Base-by-base conservation (phyloP, 2,113 vertebrate genomes). In the Eleginops maclovinus region DNA sequence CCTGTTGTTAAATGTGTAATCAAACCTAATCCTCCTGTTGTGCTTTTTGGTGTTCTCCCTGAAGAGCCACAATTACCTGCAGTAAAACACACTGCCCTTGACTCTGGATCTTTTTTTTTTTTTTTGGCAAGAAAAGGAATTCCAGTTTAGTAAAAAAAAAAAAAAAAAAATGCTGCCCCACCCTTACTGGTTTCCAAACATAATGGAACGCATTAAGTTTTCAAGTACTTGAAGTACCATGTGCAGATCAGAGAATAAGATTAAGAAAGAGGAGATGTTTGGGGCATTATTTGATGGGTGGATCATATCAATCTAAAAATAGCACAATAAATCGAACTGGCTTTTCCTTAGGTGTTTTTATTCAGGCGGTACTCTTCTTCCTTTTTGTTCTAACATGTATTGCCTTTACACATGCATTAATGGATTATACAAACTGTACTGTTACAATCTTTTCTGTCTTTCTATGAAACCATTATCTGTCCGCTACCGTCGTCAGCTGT, bases 1-100 rank as follows among this genome's bases (percentile, higher is more conserved):
- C 82, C 81, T 85, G 72, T 87, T 91, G 85, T 87, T 84, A 84
- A 89, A 89, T 73, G 85, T 85, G 86, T 91, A 89, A 91, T 91
- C 87, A 89, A 88, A 87, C 72, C 82, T 86, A 87, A 91, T 90
- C 87, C 87, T 71, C 75, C 84, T 85, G 87, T 82, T 89, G 84
- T 89, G 82, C 78, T 87, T 87, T 90, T 84, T 79, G 41, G 66
- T 80, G 60, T 84, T 84, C 72, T 84, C 83, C 75, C 83, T 79
- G 73, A 91, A 91, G 83, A 86, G 85, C 56, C 14, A 60, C 67
- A 82, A 85, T 88, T 89, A 91, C 87, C 87, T 90, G 85, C 77
- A 58, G 50, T 84, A 73, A 85, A 82, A 82, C 66, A 69, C 19
- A 8, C 75, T 65, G 84, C 75, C 80, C 84, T 90, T 86, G 87